Base-by-base conservation (phyloP, 2,888 invertebrate species). In the Ophion ellenae region DNA sequence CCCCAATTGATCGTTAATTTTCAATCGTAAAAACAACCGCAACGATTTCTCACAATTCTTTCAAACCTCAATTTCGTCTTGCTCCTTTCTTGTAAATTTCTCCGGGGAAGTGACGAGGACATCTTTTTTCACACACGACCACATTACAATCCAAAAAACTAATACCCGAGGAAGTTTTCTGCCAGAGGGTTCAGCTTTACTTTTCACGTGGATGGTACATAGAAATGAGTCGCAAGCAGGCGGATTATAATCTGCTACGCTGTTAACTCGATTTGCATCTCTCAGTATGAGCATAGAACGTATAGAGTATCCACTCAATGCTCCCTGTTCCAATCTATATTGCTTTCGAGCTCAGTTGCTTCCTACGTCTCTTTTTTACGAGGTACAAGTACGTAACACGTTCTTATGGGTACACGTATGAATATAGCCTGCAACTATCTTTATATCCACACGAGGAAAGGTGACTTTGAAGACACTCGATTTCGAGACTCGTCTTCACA, bases 341-440 rank as follows among this genome's bases (percentile, higher is more conserved):
- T 80, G 40, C 57, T 73, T 24, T 57, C 66, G 53, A 71, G 24
- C 36, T 63, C 64, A 64, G 53, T 73, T 53, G 53, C 57, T 73
- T 80, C 73, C 24, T 64, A 36, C 57, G 57, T 76, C 28, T 73
- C 40, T 64, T 73, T 81, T 80, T 66, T 64, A 64, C 64, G 36
- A 45, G 24, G 14, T 59, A 63, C 70, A 63, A 24, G 24, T n/a
- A 67, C 66, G 76, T 24, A 76, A n/a, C 20, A 67, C 66, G 32
- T 66, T 67, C n/a, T 66, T 64, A n/a, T 64, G 28, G 57, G 32
- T 28, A 57, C 57, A 71, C n/a, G 17, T 24, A 45, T 20, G 69
- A 20, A 45, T 47, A 70, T 20, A 70, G 11, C n/a, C 17, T 67
- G 6, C 1, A n/a, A 40, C 1, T 14, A n/a, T 59, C n/a, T 59